phyloP scores from a whole-genome alignment of 1,140 invertebrate species.

The Psix sp. region DNA sequence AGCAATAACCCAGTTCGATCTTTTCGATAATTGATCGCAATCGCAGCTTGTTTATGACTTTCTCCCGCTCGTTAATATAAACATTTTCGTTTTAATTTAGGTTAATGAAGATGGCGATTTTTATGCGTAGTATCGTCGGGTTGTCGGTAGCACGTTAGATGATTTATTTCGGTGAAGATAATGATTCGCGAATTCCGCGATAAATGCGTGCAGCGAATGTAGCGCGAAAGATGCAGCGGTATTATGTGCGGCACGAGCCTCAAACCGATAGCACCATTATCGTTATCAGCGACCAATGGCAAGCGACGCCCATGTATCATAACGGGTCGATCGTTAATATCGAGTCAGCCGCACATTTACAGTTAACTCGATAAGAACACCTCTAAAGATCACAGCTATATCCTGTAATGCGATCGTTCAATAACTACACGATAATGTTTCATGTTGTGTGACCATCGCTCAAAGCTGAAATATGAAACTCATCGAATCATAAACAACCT shows the following conservation, averaged over 20 bases:
- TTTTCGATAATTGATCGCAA: slow-evolving; percentile 11
- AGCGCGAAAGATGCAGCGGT: slow-evolving; percentile 1
- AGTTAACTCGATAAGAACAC: slow-evolving; percentile 40
- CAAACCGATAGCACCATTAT: slow-evolving; percentile 14
- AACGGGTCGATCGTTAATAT: slow-evolving; percentile 41
- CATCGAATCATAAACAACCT: background rate
- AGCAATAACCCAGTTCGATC: background rate
- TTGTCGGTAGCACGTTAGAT: too few relatives aligned
- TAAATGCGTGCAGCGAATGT: slow-evolving; percentile 3
- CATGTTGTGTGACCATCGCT: slow-evolving; percentile 31
- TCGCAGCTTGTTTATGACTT: slow-evolving; percentile 14
- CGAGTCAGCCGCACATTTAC: slow-evolving; percentile 29
- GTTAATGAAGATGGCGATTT: too few relatives aligned
- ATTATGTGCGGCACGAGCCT: slow-evolving; percentile 28
- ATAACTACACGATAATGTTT: slow-evolving; percentile 42
- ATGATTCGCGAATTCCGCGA: background rate
- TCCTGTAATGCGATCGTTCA: slow-evolving; percentile 46
- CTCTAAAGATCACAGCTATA: slow-evolving; percentile 29
- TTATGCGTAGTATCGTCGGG: too few relatives aligned
- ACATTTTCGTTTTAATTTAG: slow-evolving; percentile 17
- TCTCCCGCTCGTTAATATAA: background rate
- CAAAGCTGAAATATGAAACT: slow-evolving; percentile 33
- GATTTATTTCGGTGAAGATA: too few relatives aligned
- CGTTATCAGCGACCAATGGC: slow-evolving; percentile 24
- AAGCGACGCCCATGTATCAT: slow-evolving; percentile 32